Evolutionary conservation across 1,140 invertebrate species (phyloP).

Genomic region (Portunus trituberculatus): DNA sequence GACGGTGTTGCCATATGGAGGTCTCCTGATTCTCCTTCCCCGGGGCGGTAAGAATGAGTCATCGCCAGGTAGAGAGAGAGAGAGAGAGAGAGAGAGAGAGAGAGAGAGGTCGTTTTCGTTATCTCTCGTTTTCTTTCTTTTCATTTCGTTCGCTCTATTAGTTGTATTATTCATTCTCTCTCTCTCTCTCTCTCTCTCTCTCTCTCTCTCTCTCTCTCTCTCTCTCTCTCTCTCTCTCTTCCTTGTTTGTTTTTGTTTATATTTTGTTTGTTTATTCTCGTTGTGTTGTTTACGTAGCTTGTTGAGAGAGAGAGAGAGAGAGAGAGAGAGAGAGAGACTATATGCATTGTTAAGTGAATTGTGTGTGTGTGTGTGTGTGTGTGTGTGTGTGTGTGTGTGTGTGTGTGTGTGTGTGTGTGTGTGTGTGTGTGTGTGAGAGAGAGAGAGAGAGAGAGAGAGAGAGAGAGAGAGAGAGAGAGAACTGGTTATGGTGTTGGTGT

Average conservation of each 20-base stretch:
- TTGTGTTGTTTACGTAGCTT: no score
- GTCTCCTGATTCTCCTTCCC: not conserved
- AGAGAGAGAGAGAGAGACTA: no score
- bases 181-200: not conserved
- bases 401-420: not conserved
- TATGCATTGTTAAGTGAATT: no score
- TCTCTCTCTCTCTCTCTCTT: not conserved
- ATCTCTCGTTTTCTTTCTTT: not conserved
- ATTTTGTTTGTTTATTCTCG: not conserved
- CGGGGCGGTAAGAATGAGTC: not conserved
- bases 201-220: not conserved
- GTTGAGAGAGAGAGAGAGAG: not conserved
- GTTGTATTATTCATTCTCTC: no score
- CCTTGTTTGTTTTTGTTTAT: not conserved
- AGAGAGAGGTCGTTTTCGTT: not conserved
- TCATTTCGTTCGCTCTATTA: no score
- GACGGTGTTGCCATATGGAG: not conserved
- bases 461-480: not conserved
- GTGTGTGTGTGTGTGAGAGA: conserved; percentile 20
- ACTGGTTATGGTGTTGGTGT: not conserved
- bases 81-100: conserved; percentile 10
- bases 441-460: conserved; percentile 14
- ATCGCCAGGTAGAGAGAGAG: conserved; percentile 10
- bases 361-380: no score
- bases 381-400: no score